Percentiles rank a stretch among this genome's conserved stretches.
These are phyloP conservation scores for Euspilapteryx auroguttella DNA, from an alignment of 2,888 invertebrate species.

Conservation along the genomic window DNA sequence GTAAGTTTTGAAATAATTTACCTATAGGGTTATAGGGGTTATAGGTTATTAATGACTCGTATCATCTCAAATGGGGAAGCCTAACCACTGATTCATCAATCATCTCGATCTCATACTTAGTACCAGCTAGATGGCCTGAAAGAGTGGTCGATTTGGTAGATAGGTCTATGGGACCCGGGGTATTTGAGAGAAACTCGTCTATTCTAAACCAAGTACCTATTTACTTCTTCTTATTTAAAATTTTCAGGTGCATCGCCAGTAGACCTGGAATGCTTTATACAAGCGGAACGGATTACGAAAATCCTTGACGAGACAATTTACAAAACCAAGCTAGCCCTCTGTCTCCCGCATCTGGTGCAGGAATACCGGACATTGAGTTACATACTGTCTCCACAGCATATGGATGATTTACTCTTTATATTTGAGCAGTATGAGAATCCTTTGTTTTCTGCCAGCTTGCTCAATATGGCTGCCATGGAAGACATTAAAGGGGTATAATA, in stretches of 20 bases:
- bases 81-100: no score
- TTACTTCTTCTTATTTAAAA: no score
- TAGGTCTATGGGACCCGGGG: no score
- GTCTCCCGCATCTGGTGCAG: conserved; percentile 31
- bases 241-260: conserved; percentile 43
- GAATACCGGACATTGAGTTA: conserved; percentile 27
- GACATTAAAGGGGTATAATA: conserved; percentile 33
- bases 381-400: conserved; percentile 23
- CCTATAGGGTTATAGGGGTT: conserved; percentile 1
- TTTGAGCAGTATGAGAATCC: conserved; percentile 50
- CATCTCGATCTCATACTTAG: no score
- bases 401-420: conserved; percentile 40
- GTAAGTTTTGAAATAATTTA: conserved; percentile 13
- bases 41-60: no score
- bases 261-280: conserved; percentile 53
- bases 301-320: conserved; percentile 49
- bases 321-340: conserved; percentile 43
- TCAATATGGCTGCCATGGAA: conserved; percentile 37
- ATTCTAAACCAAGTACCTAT: no score
- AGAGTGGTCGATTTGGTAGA: no score
- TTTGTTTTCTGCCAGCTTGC: conserved; percentile 27
- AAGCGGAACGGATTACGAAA: conserved; percentile 53
- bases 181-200: no score
- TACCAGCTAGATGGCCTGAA: no score
- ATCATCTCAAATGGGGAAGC: no score